Evolutionary conservation across 2,888 invertebrate genomes (phyloP).

Genomic region (Ditylenchus weischeri): DNA sequence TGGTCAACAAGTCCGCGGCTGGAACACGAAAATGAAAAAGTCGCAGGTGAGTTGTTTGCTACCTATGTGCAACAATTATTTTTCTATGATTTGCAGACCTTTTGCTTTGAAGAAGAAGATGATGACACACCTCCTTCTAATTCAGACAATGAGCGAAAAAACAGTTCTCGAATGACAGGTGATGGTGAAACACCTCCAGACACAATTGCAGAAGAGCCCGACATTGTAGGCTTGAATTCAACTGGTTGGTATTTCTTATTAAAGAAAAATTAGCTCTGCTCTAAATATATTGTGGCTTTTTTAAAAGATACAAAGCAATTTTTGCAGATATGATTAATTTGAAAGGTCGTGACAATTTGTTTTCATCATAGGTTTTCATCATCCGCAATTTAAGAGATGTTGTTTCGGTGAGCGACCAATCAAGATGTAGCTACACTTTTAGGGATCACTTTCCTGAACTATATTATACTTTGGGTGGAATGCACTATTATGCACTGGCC

Average conservation of each 20-base stretch:
- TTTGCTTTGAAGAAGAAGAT: slow-evolving; percentile 54
- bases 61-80: too few species aligned
- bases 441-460: too few species aligned
- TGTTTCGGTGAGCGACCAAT: too few species aligned
- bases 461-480: too few species aligned
- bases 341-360: too few species aligned
- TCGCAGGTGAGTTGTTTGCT: slow-evolving; percentile 15
- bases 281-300: too few species aligned
- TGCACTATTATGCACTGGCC: too few species aligned
- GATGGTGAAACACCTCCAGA: background rate
- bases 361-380: too few species aligned
- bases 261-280: background rate
- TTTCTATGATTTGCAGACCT: slow-evolving; percentile 26
- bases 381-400: too few species aligned
- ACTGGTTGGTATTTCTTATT: background rate
- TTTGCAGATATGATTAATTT: too few species aligned
- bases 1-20: slow-evolving; percentile 43
- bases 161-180: background rate
- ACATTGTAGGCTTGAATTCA: background rate
- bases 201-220: background rate
- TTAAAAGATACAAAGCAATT: too few species aligned
- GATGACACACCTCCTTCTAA: slow-evolving; percentile 29
- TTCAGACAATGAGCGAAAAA: slow-evolving; percentile 9
- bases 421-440: too few species aligned
- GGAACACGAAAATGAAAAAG: slow-evolving; percentile 51